These are phyloP conservation scores for roundworm (Caenorhabditis elegans) DNA, from an alignment of 1,140 invertebrate genomes.

Conservation along the genomic window WBcel235 BX284603.4:10067501-10068000, in stretches of 20 bases:
- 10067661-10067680: no score
- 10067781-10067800: conserved; percentile 12
- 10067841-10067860: not conserved
- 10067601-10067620: not conserved
- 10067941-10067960: not conserved
- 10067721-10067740: not conserved
- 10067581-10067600: not conserved
- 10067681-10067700: not conserved
- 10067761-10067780: conserved; percentile 9
- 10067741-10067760: not conserved
- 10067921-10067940: no score
- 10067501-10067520: not conserved
- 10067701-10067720: not conserved
- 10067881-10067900: not conserved
- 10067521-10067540: not conserved
- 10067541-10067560: not conserved
- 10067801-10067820: not conserved
- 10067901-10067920: not conserved
- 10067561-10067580: not conserved
- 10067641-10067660: no score
- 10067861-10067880: not conserved
- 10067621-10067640: not conserved
- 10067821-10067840: not conserved
- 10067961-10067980: not conserved
- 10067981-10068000: not conserved